Percentiles rank a stretch among this genome's conserved stretches.
These are phyloP conservation scores for Metacarcinus magister DNA, from an alignment of 2,888 invertebrate genomes.

Conservation along the genomic window DNA sequence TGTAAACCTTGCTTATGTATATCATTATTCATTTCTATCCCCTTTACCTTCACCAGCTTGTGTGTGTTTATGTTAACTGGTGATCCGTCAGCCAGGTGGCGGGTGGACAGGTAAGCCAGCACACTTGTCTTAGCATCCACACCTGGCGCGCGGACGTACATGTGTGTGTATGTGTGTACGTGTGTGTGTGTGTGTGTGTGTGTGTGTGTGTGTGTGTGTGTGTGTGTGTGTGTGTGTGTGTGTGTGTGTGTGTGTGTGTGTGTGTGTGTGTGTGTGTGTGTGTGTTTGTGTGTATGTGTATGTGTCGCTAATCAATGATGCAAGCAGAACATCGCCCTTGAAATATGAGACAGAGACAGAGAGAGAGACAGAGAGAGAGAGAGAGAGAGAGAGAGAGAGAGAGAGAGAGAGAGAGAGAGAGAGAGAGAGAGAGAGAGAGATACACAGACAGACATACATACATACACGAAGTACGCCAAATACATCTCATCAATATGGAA, in stretches of 20 bases:
- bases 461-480: not conserved
- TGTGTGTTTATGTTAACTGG: too few species aligned
- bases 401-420: not conserved
- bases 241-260: not conserved
- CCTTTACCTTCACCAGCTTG: too few species aligned
- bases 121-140: too few species aligned
- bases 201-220: too few species aligned
- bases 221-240: not conserved
- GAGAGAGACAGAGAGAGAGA: not conserved
- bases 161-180: not conserved
- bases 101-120: too few species aligned
- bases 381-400: slow-evolving; percentile 26
- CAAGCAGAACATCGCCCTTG: slow-evolving; percentile 11
- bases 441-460: not conserved
- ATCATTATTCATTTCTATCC: too few species aligned
- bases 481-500: not conserved
- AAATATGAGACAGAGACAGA: not conserved
- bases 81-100: too few species aligned
- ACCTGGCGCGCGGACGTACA: not conserved
- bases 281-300: not conserved
- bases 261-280: slow-evolving; percentile 48
- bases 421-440: slow-evolving; percentile 2
- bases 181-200: too few species aligned
- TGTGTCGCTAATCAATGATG: not conserved
- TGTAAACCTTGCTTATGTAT: too few species aligned